Base-by-base conservation (phyloP, 2,113 vertebrate genomes). In the Micronycteris hirsuta region DNA sequence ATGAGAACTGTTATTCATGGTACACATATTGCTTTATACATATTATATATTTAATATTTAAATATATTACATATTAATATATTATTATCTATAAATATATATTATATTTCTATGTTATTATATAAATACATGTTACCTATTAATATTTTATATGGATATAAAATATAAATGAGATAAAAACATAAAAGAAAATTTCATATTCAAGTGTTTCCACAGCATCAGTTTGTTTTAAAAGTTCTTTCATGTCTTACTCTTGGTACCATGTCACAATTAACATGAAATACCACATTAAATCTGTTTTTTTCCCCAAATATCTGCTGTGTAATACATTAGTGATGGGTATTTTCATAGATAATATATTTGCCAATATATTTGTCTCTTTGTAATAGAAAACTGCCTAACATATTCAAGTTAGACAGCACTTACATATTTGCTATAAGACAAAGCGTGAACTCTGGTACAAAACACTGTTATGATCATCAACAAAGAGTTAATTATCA, bases 211-310 rank as follows among this genome's bases (percentile, higher is more conserved):
- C 54, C 36, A 82, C 3, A 58, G 38, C 17, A 73, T 58, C 20
- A 43, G 24, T 85, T 91, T 73, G 73, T 49, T 96, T 94, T 67
- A 56, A 71, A 96, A 70, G 26, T 22, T 56, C 77, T 9, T 43
- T 95, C 68, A 58, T 89, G 91, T 95, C 43, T 89, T 94, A 89
- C 13, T 84, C 33, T 65, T 91, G 28, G 65, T 82, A 92, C 24
- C 28, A 80, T 38, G 31, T 76, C 56, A 90, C 14, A 20, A 81
- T 91, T 93, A 70, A 88, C 67, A 77, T 65, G 15, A 95, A 94
- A 80, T 49, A 45, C 47, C 58, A 76, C 14, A 80, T 36, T 74
- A 81, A 65, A 38, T 76, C 3, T 88, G 45, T 78, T 20, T 68
- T 80, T 82, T 93, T 65, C 73, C 8, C 47, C 74, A 92, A 76